Evolutionary conservation across 2,113 vertebrate species (phyloP), one percentile per base, ranked within the genome.

Genomic region (Solenodon paradoxus): DNA sequence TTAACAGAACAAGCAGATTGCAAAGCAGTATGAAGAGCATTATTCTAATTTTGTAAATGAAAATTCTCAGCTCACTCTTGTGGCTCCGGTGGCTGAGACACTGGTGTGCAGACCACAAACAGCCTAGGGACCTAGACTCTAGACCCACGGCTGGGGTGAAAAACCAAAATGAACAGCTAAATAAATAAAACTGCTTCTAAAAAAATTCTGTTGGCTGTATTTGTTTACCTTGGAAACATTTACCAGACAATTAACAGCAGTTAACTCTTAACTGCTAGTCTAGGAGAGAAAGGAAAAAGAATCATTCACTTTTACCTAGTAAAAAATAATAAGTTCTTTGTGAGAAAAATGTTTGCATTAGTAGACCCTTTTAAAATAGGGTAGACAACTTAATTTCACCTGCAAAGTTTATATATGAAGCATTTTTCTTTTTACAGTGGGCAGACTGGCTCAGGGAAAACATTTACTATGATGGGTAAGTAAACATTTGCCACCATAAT

Each of bases 391-490:
- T 84, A 68, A 63, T 82, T 95, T 84, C 61, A n/a, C 55, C 32
- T 96, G 9, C 83, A 51, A 77, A 90, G 92, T 57, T 96, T 92
- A 90, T 63, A 38, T n/a, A 35, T 80, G 74, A 68, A 59, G 74
- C 30, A 96, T 89, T 74, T 87, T 82, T 4, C 79, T 4, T 96
- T 97, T 74, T 97, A 51, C 97, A 99, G 99, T 97, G 99, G 99
- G 64, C 99, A 99, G 97, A 99, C 99, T 4, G 99, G 99, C 32
- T 99, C 99, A 95, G 99, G 99, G 47, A 99, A 99, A 98, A 99
- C 99, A 0, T 99, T 99, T 95, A 99, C 99, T 22, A 99, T 99
- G 99, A 99, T 99, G 97, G 99, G 99, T 99, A 97, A 98, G 99
- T 96, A 86, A 66, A 26, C 17, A 28, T 51, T 88, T 30, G 2